Evolutionary conservation across 2,888 invertebrate species (phyloP).

Genomic region (Odontothrips loti): DNA sequence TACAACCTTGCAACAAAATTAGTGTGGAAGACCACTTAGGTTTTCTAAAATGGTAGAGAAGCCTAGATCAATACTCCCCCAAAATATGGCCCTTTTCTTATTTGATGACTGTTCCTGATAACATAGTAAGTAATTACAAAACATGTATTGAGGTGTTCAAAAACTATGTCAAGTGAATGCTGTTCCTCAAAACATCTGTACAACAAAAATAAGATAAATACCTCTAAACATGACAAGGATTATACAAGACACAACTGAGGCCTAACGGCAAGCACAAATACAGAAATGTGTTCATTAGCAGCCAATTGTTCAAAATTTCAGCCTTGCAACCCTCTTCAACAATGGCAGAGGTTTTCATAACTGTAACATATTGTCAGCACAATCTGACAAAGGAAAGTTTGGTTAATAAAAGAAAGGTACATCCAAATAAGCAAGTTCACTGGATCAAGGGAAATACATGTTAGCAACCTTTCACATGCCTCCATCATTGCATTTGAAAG

Average conservation of each 20-base stretch:
- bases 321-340: too few relatives aligned
- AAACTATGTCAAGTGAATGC: neutral
- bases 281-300: too few relatives aligned
- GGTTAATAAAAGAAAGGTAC: neutral
- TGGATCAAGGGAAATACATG: neutral
- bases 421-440: neutral
- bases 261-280: too few relatives aligned
- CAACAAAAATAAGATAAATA: neutral
- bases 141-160: neutral
- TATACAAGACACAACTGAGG: neutral
- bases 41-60: too few relatives aligned
- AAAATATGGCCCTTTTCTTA: neutral
- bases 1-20: too few relatives aligned
- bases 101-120: neutral
- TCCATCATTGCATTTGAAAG: neutral
- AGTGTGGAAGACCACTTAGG: too few relatives aligned
- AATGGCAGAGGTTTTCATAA: too few relatives aligned
- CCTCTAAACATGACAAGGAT: neutral
- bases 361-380: too few relatives aligned
- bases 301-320: too few relatives aligned
- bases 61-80: too few relatives aligned
- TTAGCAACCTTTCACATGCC: neutral
- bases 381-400: too few relatives aligned
- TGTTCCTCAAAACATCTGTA: neutral
- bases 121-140: neutral